phyloP scores from a whole-genome alignment of 2,888 invertebrate genomes.

The Thymelicus lineola region DNA sequence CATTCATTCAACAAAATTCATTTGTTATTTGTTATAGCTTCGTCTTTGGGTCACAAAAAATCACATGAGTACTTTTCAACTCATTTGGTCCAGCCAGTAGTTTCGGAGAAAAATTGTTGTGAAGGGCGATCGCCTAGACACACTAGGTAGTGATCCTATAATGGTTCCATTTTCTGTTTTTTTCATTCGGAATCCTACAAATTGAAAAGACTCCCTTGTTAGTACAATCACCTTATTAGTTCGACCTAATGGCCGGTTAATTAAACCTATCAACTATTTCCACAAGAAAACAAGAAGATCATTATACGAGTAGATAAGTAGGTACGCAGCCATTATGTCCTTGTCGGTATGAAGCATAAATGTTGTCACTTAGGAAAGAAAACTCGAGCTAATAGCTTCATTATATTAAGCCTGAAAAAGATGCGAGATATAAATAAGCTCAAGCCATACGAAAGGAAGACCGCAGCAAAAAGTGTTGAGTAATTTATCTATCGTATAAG shows the following conservation, averaged over 20 bases:
- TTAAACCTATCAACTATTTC: neutral
- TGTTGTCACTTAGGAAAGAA: neutral
- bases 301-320: neutral
- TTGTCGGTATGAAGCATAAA: neutral
- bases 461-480: conserved; percentile 17
- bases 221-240: neutral
- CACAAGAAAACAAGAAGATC: neutral
- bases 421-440: conserved; percentile 14
- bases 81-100: no score
- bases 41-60: no score
- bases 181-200: no score
- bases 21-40: no score
- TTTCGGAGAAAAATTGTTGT: no score
- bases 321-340: neutral
- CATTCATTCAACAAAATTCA: no score
- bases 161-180: no score
- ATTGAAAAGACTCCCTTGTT: neutral
- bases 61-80: no score
- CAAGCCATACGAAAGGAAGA: neutral
- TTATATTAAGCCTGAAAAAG: conserved; percentile 16
- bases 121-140: no score
- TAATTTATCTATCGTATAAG: conserved; percentile 21
- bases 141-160: no score
- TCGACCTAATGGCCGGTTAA: neutral
- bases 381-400: conserved; percentile 9